Evolutionary conservation across 2,797 vertebrate genomes (phyloP).

Genomic region (Poeciliopsis infans): DNA sequence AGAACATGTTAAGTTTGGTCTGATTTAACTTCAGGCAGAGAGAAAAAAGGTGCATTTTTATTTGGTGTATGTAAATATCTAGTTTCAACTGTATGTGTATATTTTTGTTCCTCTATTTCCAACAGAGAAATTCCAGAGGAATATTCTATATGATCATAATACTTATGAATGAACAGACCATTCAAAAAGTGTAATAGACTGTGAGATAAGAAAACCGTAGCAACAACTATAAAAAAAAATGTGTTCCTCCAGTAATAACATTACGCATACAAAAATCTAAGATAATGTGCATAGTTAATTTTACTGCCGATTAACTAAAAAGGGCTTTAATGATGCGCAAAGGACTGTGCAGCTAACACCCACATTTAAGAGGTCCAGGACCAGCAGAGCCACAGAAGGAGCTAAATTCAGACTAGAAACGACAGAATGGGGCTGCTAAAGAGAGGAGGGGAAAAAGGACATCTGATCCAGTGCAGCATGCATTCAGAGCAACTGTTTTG

Average conservation of each 20-base stretch:
- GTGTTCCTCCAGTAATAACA: conserved; percentile 41
- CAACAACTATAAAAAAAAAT: background rate
- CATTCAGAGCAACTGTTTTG: conserved; percentile 79
- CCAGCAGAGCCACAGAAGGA: conserved; percentile 64
- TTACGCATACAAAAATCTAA: conserved; percentile 39
- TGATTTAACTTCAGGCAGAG: too few species aligned
- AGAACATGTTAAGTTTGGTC: too few species aligned
- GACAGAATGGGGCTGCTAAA: conserved; percentile 58
- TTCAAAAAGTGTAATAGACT: background rate
- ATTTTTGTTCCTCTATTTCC: background rate
- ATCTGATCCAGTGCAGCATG: conserved; percentile 73
- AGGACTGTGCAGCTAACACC: conserved; percentile 64
- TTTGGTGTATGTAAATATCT: too few species aligned
- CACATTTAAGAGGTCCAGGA: conserved; percentile 69
- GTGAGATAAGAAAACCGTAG: background rate
- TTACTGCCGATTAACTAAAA: conserved; percentile 61
- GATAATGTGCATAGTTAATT: conserved; percentile 65
- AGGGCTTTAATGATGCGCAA: conserved; percentile 61
- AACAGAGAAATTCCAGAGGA: background rate
- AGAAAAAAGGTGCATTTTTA: too few species aligned
- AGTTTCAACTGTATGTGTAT: background rate
- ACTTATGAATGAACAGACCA: background rate
- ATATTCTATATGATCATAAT: background rate
- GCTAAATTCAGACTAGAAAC: conserved; percentile 66
- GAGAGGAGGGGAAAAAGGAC: conserved; percentile 52